Evolutionary conservation across 2,797 vertebrate species (phyloP), one percentile per base, ranked within the genome.

Genomic region (Peromyscus attwateri): DNA sequence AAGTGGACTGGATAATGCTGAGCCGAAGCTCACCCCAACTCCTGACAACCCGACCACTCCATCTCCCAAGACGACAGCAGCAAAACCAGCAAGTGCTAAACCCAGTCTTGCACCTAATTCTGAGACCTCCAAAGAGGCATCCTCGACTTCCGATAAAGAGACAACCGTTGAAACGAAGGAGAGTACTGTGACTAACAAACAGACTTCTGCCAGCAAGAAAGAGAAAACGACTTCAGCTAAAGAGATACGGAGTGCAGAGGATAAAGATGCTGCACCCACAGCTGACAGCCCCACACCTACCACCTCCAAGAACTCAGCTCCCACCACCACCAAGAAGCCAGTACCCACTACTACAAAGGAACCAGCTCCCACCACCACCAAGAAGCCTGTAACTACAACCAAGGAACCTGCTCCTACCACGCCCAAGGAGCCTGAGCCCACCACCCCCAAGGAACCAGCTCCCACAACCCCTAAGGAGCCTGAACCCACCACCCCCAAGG

Each of bases 1-100:
- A 83, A 98, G 96, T 75, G 98, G 95, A 81, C 7, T 76, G n/a
- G 98, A 98, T 60, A 96, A 88, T 57, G 88, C 77, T 37, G 95
- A n/a, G 9, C 91, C 97, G 23, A 98, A 92, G 49, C 96, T 95
- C 64, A 84, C 96, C 49, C 89, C 98, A 87, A 96, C 91, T 14
- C 75, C 97, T 40, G 82, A 79, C 1, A 57, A 6, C 49, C 90
- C 97, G 68, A 95, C 89, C n/a, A 92, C 97, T 55, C 88, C 94
- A 89, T 4, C 96, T 43, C 92, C 57, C 66, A 92, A 96, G 94
- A 64, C 60, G 34, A 97, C 92, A 82, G 98, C 97, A 55, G 84
- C 60, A 87, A 98, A 94, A 87, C 75, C 95, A 71, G 21, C 12
- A 73, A 89, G 6, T 79, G 76, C 84, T 70, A 98, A 96, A 88